phyloP scores from a whole-genome alignment of 2,113 vertebrate species.

The Upupa epops region DNA sequence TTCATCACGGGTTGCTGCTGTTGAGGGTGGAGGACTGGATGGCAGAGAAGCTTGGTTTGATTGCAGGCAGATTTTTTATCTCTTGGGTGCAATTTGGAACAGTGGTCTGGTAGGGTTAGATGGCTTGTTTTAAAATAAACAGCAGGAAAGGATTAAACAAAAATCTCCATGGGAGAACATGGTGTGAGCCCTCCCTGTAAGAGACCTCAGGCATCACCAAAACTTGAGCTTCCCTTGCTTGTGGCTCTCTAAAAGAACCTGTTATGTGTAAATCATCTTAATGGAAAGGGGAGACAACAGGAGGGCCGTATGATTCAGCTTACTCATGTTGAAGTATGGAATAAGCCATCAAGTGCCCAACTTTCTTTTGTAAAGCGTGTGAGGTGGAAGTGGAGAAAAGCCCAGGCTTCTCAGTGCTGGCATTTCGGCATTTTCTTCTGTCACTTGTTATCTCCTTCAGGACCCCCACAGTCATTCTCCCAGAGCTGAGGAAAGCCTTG shows the following conservation, averaged over 20 bases:
- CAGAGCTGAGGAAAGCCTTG: neutral
- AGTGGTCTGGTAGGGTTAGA: neutral
- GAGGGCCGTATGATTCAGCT: neutral
- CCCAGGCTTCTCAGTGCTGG: neutral
- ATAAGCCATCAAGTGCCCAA: neutral
- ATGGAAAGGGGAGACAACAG: neutral
- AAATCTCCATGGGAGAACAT: neutral
- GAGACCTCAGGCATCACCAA: neutral
- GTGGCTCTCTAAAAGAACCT: neutral
- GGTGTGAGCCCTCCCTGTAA: neutral
- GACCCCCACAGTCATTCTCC: neutral
- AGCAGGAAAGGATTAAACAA: neutral
- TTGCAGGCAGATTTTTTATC: neutral
- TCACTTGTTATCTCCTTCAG: neutral
- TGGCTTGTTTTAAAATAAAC: neutral
- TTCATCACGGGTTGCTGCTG: neutral
- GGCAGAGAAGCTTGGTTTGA: neutral
- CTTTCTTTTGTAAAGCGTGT: neutral
- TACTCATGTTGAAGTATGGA: neutral
- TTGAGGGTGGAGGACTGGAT: neutral
- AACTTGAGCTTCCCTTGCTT: neutral
- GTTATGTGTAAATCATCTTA: neutral
- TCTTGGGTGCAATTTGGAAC: neutral
- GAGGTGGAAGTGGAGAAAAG: fast-evolving
- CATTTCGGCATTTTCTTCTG: neutral